Conservation (phyloP, 1,140 invertebrate genomes). For the Zophobas atratus region DNA sequence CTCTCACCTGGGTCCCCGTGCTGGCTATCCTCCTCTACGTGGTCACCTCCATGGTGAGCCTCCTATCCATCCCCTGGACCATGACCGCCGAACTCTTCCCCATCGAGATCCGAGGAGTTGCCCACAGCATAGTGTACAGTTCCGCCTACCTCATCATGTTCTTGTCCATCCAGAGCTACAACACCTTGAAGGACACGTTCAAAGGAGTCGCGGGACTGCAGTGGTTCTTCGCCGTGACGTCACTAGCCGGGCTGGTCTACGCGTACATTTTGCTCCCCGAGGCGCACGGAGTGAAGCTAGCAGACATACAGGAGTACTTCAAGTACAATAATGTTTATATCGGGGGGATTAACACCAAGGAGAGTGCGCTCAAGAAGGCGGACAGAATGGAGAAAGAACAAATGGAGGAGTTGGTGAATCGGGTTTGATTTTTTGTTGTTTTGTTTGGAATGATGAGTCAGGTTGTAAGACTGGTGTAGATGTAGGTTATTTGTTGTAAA, state of each 20-base stretch:
- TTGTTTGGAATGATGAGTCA: not conserved
- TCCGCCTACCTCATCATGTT: constrained; percentile 73
- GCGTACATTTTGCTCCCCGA: constrained; percentile 79
- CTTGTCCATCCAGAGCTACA: constrained; percentile 70
- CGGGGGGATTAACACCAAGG: constrained; percentile 31
- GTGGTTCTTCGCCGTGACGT: constrained; percentile 79
- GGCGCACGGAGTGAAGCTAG: constrained; percentile 78
- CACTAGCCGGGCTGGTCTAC: constrained; percentile 72
- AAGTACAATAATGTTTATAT: constrained; percentile 67
- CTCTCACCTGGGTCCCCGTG: constrained; percentile 58
- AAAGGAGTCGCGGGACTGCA: constrained; percentile 74
- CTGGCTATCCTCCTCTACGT: constrained; percentile 71
- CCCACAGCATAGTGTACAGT: constrained; percentile 70
- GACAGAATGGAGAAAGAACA: not conserved
- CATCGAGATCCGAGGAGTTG: constrained; percentile 72
- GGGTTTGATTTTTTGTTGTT: constrained; percentile 18
- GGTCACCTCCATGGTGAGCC: constrained; percentile 71
- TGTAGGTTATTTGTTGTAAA: too few species aligned
- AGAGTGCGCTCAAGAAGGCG: not conserved
- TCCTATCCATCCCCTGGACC: constrained; percentile 75
- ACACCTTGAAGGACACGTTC: constrained; percentile 67
- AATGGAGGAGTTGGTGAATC: constrained; percentile 20
- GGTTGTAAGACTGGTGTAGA: constrained; percentile 4
- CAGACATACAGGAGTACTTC: constrained; percentile 79
- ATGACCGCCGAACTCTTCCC: constrained; percentile 76